Percentiles rank a stretch among this genome's conserved stretches.
Conservation (phyloP, 2,888 invertebrate species). For the Tribolium freemani region DNA sequence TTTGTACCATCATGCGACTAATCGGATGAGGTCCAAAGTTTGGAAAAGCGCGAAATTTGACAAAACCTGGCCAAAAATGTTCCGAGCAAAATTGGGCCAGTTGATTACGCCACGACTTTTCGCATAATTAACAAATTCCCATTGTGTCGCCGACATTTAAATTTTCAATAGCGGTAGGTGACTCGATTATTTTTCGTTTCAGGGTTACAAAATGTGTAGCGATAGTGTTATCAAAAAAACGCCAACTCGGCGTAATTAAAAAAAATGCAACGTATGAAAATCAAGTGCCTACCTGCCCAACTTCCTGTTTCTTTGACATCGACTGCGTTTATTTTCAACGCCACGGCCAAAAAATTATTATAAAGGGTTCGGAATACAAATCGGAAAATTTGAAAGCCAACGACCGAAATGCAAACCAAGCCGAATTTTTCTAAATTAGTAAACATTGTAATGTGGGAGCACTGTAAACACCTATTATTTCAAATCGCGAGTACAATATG, state of each 20-base stretch:
- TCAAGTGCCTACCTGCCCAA: slow-evolving; percentile 81
- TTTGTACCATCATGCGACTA: neutral
- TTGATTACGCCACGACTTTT: slow-evolving; percentile 6
- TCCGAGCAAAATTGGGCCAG: slow-evolving; percentile 3
- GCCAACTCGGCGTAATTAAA: slow-evolving; percentile 4
- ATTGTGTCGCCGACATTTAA: slow-evolving; percentile 35
- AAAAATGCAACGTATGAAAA: neutral
- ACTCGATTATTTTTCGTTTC: slow-evolving; percentile 17
- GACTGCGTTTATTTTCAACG: slow-evolving; percentile 68
- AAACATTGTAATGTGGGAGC: slow-evolving; percentile 50
- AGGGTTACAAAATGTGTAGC: slow-evolving; percentile 20
- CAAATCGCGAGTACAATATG: slow-evolving; percentile 22
- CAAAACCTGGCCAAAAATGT: neutral
- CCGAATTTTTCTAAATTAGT: slow-evolving; percentile 69
- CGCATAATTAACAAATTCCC: slow-evolving; percentile 21
- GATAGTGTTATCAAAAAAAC: slow-evolving; percentile 1
- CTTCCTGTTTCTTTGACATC: slow-evolving; percentile 79
- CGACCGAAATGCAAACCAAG: slow-evolving; percentile 66
- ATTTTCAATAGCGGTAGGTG: slow-evolving; percentile 29
- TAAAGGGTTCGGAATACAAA: slow-evolving; percentile 69
- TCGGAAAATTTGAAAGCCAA: slow-evolving; percentile 69
- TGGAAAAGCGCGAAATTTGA: neutral
- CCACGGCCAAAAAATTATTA: slow-evolving; percentile 69
- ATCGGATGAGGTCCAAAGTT: neutral
- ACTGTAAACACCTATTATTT: slow-evolving; percentile 4